phyloP scores from a whole-genome alignment of 2,888 invertebrate genomes.

The Ectropis crepuscularia region DNA sequence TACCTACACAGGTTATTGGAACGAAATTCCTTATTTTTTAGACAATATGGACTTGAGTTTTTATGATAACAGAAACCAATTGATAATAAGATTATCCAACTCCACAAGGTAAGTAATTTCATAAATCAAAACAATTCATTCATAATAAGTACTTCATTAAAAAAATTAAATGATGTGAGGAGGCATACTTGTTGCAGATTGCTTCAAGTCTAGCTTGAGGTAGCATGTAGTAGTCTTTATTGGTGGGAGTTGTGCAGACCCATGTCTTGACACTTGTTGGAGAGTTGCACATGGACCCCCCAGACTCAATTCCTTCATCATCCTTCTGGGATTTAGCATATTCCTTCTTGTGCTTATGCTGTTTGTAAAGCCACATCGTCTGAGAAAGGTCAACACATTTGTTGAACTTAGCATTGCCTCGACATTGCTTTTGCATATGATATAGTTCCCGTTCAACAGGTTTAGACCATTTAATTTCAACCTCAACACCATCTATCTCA shows the following conservation, averaged over 20 bases:
- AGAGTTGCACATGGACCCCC: constrained; percentile 66
- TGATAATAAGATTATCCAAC: too few species aligned
- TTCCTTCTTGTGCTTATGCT: constrained; percentile 71
- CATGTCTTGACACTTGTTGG: constrained; percentile 52
- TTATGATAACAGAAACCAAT: too few species aligned
- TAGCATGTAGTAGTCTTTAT: constrained; percentile 54
- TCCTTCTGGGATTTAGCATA: constrained; percentile 66
- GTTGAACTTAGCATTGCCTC: constrained; percentile 80
- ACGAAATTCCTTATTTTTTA: too few species aligned
- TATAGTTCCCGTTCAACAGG: constrained; percentile 81
- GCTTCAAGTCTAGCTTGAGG: constrained; percentile 74
- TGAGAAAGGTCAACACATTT: constrained; percentile 68
- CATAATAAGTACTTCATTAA: too few species aligned
- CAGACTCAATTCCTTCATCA: constrained; percentile 75
- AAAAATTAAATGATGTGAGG: too few species aligned
- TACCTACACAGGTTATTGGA: too few species aligned
- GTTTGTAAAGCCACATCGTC: constrained; percentile 75
- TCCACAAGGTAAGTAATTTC: too few species aligned
- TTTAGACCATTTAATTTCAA: constrained; percentile 85
- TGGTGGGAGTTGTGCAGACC: constrained; percentile 30
- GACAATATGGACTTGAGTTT: too few species aligned
- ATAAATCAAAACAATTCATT: too few species aligned
- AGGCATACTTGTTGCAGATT: constrained; percentile 69
- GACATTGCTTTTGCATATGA: constrained; percentile 69
- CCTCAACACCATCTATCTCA: constrained; percentile 70